These are phyloP conservation scores for Drusus annulatus DNA, from an alignment of 1,140 invertebrate genomes.

Conservation along the genomic window DNA sequence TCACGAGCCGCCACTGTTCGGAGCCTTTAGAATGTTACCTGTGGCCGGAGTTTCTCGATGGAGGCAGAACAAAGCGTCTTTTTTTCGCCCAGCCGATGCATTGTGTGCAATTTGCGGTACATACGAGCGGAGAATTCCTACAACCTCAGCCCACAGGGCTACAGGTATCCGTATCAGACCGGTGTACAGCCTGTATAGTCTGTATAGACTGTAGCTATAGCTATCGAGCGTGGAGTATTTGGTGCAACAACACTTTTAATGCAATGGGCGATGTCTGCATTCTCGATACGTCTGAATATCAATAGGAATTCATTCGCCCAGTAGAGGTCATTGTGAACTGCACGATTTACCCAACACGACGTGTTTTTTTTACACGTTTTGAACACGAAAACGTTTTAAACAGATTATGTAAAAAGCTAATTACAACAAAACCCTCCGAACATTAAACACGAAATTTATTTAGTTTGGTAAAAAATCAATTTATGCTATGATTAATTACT, in stretches of 20 bases:
- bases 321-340: constrained; percentile 33
- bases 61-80: constrained; percentile 13
- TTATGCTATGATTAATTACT: too few species aligned
- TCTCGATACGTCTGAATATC: constrained; percentile 40
- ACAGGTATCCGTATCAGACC: too few species aligned
- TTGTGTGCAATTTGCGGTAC: constrained; percentile 37
- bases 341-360: constrained; percentile 3
- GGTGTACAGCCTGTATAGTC: too few species aligned
- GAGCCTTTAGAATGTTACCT: constrained; percentile 26
- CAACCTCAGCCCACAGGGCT: neutral
- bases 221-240: neutral
- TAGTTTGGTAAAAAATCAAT: too few species aligned
- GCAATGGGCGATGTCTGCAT: constrained; percentile 33
- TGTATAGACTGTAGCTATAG: too few species aligned
- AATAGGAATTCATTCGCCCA: constrained; percentile 26
- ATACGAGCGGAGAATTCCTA: constrained; percentile 22
- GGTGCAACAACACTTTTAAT: constrained; percentile 41
- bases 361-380: too few species aligned
- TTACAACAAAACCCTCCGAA: too few species aligned
- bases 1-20: too few species aligned
- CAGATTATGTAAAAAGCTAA: too few species aligned
- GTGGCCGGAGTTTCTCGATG: neutral
- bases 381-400: too few species aligned
- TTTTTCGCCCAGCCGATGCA: constrained; percentile 14
- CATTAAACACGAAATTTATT: too few species aligned